Evolutionary conservation across 2,113 vertebrate genomes (phyloP).

Genomic region (Phyllostomus discolor): DNA sequence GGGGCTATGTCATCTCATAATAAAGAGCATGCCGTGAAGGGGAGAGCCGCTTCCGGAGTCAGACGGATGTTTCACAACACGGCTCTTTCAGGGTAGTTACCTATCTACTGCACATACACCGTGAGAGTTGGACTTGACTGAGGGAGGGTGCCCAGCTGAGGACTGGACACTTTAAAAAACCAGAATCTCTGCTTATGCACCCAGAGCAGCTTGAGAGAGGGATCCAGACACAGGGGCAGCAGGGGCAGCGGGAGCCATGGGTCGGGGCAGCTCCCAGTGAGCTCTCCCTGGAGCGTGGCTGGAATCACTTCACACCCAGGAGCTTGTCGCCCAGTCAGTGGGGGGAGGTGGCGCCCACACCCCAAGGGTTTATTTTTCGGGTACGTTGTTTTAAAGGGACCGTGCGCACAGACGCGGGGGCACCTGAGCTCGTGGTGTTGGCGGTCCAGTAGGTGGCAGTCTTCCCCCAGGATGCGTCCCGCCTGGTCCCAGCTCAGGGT

Average conservation of each 20-base stretch:
- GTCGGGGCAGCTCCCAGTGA: neutral
- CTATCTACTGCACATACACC: neutral
- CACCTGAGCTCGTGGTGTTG: neutral
- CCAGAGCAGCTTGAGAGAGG: too few relatives aligned
- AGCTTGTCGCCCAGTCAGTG: neutral
- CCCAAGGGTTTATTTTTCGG: neutral
- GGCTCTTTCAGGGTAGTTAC: neutral
- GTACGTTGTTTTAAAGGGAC: neutral
- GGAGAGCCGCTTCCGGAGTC: neutral
- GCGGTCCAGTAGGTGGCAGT: constrained; percentile 69
- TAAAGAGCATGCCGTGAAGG: neutral
- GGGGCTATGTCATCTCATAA: too few relatives aligned
- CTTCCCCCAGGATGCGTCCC: constrained; percentile 53
- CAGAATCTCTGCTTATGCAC: accelerated
- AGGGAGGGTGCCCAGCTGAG: neutral
- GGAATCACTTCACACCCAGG: neutral
- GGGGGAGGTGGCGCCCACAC: neutral
- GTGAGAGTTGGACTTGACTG: neutral
- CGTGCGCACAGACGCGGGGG: neutral
- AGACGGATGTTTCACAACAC: neutral
- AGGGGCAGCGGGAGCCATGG: accelerated
- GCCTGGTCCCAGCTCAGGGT: neutral
- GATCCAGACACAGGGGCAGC: too few relatives aligned
- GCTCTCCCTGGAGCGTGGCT: neutral
- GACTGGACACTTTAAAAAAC: neutral